A percentile compares a stretch with the other conserved stretches of the same genome.
Evolutionary conservation across 2,113 vertebrate genomes (phyloP).

Genomic region (Mastomys coucha): DNA sequence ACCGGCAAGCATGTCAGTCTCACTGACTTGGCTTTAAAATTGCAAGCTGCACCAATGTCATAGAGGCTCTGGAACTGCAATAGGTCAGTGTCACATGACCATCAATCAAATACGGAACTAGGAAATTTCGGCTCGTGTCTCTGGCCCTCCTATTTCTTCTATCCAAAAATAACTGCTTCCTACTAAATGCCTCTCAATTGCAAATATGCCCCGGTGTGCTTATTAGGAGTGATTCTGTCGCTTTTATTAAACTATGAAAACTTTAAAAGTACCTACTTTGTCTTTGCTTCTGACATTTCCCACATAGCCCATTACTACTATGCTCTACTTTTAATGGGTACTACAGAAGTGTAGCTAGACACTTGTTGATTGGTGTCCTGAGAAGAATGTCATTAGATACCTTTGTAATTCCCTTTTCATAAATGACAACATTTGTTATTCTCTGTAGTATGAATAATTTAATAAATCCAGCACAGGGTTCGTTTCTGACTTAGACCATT

Average conservation of each 20-base stretch:
- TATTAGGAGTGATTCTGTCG: not conserved
- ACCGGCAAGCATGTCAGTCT: not conserved
- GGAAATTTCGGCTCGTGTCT: slow-evolving; percentile 7
- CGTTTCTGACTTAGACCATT: too few relatives aligned
- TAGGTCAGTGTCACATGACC: not conserved
- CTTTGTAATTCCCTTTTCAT: not conserved
- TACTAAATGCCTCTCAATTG: not conserved
- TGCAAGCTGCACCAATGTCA: slow-evolving; percentile 28
- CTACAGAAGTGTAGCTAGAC: not conserved
- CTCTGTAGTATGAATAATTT: not conserved
- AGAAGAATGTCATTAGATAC: not conserved
- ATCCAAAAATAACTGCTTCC: not conserved
- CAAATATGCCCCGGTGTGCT: not conserved
- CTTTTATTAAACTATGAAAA: slow-evolving; percentile 29
- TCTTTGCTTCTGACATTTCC: slow-evolving; percentile 50
- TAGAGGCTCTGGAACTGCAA: slow-evolving; percentile 10
- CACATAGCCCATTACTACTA: not conserved
- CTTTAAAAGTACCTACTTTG: slow-evolving; percentile 31
- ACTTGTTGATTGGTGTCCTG: not conserved
- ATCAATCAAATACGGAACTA: not conserved
- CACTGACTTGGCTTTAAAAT: not conserved
- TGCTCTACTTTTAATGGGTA: not conserved
- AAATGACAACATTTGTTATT: not conserved
- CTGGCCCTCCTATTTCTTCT: slow-evolving; percentile 5
- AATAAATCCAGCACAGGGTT: too few relatives aligned